A percentile compares a stretch with the other conserved stretches of the same genome.
Conservation (phyloP, 2,888 invertebrate genomes). For the Erebia ligea region DNA sequence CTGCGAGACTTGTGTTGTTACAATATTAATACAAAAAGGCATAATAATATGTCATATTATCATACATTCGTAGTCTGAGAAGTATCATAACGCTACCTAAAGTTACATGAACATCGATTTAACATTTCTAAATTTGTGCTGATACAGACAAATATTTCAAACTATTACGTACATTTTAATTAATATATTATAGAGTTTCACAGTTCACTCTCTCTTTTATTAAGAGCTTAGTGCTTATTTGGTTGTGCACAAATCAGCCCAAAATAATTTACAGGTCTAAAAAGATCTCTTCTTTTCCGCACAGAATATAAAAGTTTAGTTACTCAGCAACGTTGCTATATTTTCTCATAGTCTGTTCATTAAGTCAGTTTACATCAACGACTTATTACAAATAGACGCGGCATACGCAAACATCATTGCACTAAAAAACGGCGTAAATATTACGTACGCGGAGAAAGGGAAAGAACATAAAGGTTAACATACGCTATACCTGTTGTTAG, state of each 20-base stretch:
- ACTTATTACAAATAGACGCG: too few relatives aligned
- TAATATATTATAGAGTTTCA: neutral
- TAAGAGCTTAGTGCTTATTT: neutral
- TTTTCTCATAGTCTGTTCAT: too few relatives aligned
- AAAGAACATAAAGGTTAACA: too few relatives aligned
- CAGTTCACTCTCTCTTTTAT: neutral
- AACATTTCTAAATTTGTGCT: neutral
- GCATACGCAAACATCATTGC: too few relatives aligned
- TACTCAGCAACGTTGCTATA: too few relatives aligned
- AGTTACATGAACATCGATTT: neutral
- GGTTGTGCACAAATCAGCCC: neutral
- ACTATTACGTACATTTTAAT: neutral
- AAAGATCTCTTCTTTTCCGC: too few relatives aligned
- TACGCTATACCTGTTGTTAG: too few relatives aligned
- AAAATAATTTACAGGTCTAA: neutral
- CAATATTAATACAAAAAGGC: neutral
- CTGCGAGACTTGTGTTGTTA: conserved; percentile 10
- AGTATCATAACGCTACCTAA: neutral
- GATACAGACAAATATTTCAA: conserved; percentile 1
- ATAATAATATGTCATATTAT: neutral
- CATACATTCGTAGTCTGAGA: neutral
- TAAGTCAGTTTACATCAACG: too few relatives aligned
- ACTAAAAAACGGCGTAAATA: too few relatives aligned
- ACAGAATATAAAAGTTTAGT: too few relatives aligned
- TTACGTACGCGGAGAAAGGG: too few relatives aligned